Evolutionary conservation across 2,113 vertebrate genomes (phyloP).

Genomic region (Solea senegalensis): DNA sequence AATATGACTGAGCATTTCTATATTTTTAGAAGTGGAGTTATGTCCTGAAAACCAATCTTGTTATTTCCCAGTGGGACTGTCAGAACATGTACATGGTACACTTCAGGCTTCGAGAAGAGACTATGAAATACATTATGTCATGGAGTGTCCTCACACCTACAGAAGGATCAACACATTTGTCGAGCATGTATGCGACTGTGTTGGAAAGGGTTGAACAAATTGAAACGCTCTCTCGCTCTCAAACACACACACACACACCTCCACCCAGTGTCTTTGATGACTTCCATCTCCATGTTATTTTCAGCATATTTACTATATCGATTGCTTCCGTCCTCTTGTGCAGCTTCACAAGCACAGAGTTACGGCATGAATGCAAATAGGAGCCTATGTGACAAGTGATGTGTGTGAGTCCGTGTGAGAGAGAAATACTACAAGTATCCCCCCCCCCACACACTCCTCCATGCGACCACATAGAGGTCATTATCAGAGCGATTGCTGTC

Average conservation of each 20-base stretch:
- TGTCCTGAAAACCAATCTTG: too few species aligned
- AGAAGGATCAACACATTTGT: not conserved
- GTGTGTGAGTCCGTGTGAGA: not conserved
- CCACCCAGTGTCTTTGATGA: conserved; percentile 10
- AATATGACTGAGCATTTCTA: too few species aligned
- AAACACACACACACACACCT: not conserved
- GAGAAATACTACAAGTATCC: not conserved
- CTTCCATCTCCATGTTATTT: conserved; percentile 15
- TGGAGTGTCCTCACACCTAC: not conserved
- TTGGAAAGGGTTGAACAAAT: conserved; percentile 17
- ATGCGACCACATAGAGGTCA: conserved; percentile 26
- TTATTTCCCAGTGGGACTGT: too few species aligned
- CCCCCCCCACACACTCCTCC: too few species aligned
- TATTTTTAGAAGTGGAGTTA: too few species aligned
- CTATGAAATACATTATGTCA: not conserved
- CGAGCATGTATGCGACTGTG: not conserved
- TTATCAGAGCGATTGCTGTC: conserved; percentile 18
- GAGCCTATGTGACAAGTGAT: conserved; percentile 1
- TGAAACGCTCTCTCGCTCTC: not conserved
- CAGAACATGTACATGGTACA: not conserved
- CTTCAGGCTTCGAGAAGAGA: too few species aligned
- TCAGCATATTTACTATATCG: conserved; percentile 18
- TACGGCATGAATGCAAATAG: conserved; percentile 5
- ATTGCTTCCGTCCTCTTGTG: conserved; percentile 14
- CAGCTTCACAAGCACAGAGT: not conserved